These are phyloP conservation scores for Ypsolopha sequella DNA, from an alignment of 2,888 invertebrate genomes.

Conservation along the genomic window DNA sequence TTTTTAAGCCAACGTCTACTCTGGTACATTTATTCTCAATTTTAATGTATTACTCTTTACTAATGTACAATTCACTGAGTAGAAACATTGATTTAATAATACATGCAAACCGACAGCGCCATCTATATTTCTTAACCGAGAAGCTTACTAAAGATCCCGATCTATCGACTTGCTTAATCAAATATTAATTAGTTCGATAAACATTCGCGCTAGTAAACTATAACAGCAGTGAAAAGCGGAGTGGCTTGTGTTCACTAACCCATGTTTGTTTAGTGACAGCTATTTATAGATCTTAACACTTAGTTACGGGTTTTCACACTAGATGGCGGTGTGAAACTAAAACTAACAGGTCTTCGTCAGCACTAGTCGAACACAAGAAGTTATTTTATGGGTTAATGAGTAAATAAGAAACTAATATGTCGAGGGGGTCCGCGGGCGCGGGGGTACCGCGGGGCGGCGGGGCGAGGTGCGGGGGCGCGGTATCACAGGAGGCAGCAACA, in stretches of 20 bases:
- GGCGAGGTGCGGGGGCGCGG: conserved; percentile 21
- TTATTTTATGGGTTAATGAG: no score
- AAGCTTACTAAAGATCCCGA: neutral
- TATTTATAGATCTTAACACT: neutral
- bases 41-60: neutral
- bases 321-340: neutral
- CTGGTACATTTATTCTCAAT: no score
- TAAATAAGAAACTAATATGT: no score
- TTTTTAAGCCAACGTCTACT: neutral
- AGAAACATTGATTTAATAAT: neutral
- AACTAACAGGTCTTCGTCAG: no score
- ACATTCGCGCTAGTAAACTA: neutral
- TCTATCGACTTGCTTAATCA: neutral
- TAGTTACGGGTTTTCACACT: neutral
- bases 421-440: conserved; percentile 1
- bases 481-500: conserved; percentile 44
- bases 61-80: neutral
- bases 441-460: conserved; percentile 12
- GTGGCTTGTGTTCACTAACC: neutral
- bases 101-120: neutral
- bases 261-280: no score
- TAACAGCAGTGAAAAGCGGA: neutral
- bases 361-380: no score
- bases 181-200: neutral
- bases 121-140: neutral